phyloP scores from a whole-genome alignment of 2,113 vertebrate genomes.

The Pelecanoides urinatrix region DNA sequence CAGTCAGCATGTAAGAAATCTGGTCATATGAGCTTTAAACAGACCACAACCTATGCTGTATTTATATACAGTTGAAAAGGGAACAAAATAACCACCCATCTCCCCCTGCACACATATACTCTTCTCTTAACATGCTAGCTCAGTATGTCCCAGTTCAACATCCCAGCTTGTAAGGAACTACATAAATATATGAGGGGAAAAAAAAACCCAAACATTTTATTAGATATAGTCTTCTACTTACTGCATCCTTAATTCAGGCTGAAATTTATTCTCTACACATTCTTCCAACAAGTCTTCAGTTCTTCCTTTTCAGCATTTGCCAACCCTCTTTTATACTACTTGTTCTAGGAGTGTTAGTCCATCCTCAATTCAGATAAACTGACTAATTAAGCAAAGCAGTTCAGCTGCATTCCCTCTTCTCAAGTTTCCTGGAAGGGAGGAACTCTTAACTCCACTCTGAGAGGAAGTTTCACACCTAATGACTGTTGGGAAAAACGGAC shows the following conservation, averaged over 20 bases:
- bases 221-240: not conserved
- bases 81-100: not conserved
- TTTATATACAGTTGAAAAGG: not conserved
- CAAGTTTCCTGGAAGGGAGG: not conserved
- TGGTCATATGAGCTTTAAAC: not conserved
- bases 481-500: not conserved
- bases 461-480: not conserved
- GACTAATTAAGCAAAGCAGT: constrained; percentile 44
- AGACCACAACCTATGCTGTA: not conserved
- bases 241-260: not conserved
- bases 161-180: not conserved
- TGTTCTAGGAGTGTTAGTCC: not conserved
- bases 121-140: not conserved
- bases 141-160: not conserved
- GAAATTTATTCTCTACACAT: not conserved
- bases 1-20: not conserved
- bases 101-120: rapidly evolving
- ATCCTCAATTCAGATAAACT: constrained; percentile 24
- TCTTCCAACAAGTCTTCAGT: not conserved
- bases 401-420: constrained; percentile 44
- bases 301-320: not conserved
- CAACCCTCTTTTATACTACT: constrained; percentile 26
- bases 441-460: not conserved
- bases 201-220: not conserved
- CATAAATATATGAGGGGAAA: rapidly evolving